Evolutionary conservation across 2,888 invertebrate species (phyloP).

Genomic region (Ectemnius lituratus): DNA sequence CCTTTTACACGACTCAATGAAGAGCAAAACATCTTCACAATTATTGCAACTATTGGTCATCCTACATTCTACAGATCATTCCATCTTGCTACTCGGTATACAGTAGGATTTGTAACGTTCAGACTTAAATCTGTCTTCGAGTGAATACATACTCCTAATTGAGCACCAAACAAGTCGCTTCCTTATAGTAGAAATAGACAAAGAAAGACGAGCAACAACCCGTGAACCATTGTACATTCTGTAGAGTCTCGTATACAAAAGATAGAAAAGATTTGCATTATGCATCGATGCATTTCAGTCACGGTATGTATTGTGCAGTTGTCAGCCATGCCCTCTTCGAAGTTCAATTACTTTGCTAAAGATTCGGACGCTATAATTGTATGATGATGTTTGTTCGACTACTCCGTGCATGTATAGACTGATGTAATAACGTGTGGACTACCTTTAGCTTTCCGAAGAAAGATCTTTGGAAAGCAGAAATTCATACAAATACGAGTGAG

Average conservation of each 20-base stretch:
- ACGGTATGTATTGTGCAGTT: too few species aligned
- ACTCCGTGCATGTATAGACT: too few species aligned
- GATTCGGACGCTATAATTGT: slow-evolving; percentile 23
- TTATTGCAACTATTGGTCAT: too few species aligned
- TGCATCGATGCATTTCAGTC: too few species aligned
- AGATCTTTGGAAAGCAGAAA: too few species aligned
- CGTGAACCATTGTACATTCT: slow-evolving; percentile 11
- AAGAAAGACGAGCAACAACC: slow-evolving; percentile 8
- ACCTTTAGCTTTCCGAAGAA: too few species aligned
- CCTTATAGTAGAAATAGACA: slow-evolving; percentile 9
- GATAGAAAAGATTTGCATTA: slow-evolving; percentile 12
- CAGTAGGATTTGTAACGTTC: neutral
- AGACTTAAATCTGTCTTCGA: slow-evolving; percentile 12
- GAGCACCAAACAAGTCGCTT: slow-evolving; percentile 18
- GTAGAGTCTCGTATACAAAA: slow-evolving; percentile 12
- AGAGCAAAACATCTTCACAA: too few species aligned
- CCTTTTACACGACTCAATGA: too few species aligned
- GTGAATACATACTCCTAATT: slow-evolving; percentile 12
- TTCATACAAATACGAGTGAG: too few species aligned
- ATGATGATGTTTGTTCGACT: slow-evolving; percentile 1
- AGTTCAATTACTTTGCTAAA: slow-evolving; percentile 21
- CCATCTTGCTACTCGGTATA: too few species aligned
- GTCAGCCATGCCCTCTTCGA: neutral
- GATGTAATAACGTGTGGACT: too few species aligned
- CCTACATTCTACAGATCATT: too few species aligned